Conservation (phyloP, 2,888 invertebrate genomes). For the Drepana falcataria region DNA sequence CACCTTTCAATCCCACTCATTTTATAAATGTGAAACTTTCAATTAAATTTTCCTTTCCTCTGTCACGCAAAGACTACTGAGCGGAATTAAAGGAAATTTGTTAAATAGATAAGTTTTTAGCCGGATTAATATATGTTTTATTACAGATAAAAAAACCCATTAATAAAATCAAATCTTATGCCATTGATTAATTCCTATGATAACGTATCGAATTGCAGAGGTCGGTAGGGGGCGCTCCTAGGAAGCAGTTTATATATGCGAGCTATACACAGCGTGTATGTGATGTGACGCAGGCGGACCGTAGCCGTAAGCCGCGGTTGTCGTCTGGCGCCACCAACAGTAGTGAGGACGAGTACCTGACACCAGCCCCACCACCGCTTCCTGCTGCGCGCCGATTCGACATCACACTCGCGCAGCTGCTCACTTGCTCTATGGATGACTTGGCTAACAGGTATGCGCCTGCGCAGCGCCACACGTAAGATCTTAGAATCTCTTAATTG, state of each 20-base stretch:
- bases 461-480: too few species aligned
- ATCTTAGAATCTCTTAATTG: too few species aligned
- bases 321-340: slow-evolving; percentile 71
- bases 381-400: slow-evolving; percentile 80
- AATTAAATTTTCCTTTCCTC: not conserved
- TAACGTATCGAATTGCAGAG: too few species aligned
- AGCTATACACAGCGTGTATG: not conserved
- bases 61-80: too few species aligned
- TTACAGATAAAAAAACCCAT: too few species aligned
- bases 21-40: slow-evolving; percentile 3
- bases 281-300: slow-evolving; percentile 48
- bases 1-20: not conserved
- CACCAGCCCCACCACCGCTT: slow-evolving; percentile 79
- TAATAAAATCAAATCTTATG: too few species aligned
- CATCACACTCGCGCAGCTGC: slow-evolving; percentile 89
- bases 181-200: too few species aligned
- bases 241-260: not conserved
- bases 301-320: slow-evolving; percentile 64
- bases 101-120: too few species aligned
- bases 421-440: slow-evolving; percentile 89
- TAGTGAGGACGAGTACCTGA: slow-evolving; percentile 84
- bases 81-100: too few species aligned
- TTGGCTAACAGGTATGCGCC: slow-evolving; percentile 80
- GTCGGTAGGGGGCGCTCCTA: too few species aligned
- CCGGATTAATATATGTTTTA: too few species aligned